Evolutionary conservation across 2,113 vertebrate genomes (phyloP).

Genomic region (Junco hyemalis): DNA sequence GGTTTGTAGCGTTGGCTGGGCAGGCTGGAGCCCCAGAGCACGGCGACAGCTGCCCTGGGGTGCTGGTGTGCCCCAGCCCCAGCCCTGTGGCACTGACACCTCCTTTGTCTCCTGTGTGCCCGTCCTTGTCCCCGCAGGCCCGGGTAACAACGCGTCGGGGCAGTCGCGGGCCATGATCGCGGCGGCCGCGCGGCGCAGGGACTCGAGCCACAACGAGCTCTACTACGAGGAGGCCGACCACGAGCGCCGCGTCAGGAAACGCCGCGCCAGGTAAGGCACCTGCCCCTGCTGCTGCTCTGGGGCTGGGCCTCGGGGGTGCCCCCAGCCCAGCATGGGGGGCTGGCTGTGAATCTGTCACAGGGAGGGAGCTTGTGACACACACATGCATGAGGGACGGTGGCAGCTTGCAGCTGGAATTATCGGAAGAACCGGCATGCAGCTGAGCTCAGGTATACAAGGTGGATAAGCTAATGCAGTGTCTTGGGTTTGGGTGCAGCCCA

Average conservation of each 20-base stretch:
- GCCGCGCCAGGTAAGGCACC: slow-evolving; percentile 70
- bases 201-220: slow-evolving; percentile 90
- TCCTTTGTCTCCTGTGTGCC: neutral
- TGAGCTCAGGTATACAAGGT: neutral
- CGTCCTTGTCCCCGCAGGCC: slow-evolving; percentile 42
- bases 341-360: neutral
- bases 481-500: neutral
- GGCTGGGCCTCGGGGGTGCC: fast-evolving
- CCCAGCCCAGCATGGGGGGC: fast-evolving
- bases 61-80: neutral
- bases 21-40: neutral
- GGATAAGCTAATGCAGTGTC: neutral
- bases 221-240: slow-evolving; percentile 86
- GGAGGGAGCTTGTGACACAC: neutral
- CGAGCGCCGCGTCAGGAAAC: slow-evolving; percentile 74
- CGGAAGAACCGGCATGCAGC: neutral
- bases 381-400: neutral
- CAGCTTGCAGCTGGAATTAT: neutral
- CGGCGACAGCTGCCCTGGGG: neutral
- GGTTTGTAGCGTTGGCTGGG: neutral
- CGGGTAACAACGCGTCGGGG: slow-evolving; percentile 78
- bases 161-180: slow-evolving; percentile 90
- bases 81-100: neutral
- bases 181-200: slow-evolving; percentile 83
- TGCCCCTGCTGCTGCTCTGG: fast-evolving